Conservation (phyloP, 2,113 vertebrate genomes). For the Pygoscelis adeliae region DNA sequence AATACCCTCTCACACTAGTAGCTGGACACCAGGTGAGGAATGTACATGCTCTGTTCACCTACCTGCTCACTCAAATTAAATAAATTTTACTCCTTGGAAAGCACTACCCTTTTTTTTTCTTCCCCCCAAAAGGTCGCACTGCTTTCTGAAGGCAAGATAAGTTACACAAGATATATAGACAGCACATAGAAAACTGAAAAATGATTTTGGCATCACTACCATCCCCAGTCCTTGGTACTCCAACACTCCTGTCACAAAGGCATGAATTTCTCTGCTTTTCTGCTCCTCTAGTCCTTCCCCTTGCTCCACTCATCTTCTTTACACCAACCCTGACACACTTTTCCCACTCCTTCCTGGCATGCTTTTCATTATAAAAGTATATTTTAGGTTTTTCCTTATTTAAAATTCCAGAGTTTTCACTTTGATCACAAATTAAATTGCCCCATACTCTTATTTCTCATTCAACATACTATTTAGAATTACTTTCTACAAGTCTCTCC, state of each 20-base stretch:
- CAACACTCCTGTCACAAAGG: neutral
- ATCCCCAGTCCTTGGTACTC: neutral
- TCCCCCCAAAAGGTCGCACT: neutral
- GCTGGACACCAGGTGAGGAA: neutral
- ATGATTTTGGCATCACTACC: neutral
- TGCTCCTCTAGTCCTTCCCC: neutral
- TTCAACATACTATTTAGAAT: neutral
- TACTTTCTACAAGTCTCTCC: neutral
- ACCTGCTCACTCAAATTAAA: neutral
- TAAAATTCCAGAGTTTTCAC: neutral
- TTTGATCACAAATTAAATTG: neutral
- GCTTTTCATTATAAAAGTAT: neutral
- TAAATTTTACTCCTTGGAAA: neutral
- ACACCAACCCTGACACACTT: neutral
- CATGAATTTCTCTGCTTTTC: neutral
- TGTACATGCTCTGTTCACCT: neutral
- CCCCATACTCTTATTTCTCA: neutral
- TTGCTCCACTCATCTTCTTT: neutral
- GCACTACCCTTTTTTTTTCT: too few species aligned
- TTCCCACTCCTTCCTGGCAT: neutral
- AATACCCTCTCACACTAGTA: neutral
- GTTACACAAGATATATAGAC: neutral
- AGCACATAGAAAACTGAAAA: neutral
- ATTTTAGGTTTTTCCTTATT: too few species aligned
- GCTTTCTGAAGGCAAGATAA: neutral